Percentiles rank a stretch among this genome's conserved stretches.
phyloP scores from a whole-genome alignment of 2,888 invertebrate genomes.

The Drosophila aldrichi region DNA sequence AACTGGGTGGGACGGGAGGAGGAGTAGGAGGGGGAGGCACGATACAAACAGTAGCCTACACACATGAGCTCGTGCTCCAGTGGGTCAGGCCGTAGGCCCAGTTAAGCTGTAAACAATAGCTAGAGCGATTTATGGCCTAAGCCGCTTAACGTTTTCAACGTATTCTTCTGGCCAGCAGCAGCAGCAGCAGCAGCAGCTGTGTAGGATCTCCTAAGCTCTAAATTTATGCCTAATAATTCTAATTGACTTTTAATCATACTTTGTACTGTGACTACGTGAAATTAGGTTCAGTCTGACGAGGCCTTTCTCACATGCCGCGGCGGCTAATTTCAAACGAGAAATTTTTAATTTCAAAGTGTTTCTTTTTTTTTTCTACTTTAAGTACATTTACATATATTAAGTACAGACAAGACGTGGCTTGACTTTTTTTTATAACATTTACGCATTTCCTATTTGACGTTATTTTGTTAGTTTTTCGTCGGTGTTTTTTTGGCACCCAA shows the following conservation, averaged over 20 bases:
- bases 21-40: background rate
- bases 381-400: slow-evolving; percentile 48
- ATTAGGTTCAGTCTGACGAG: slow-evolving; percentile 10
- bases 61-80: slow-evolving; percentile 19
- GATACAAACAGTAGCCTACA: slow-evolving; percentile 34
- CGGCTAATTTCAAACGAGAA: slow-evolving; percentile 52
- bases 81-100: slow-evolving; percentile 38
- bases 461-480: slow-evolving; percentile 5
- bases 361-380: slow-evolving; percentile 15
- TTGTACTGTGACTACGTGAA: slow-evolving; percentile 14
- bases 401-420: background rate
- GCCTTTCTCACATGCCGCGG: slow-evolving; percentile 7
- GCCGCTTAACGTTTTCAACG: slow-evolving; percentile 45
- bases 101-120: slow-evolving; percentile 62
- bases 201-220: slow-evolving; percentile 17
- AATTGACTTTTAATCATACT: slow-evolving; percentile 57
- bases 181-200: background rate
- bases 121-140: slow-evolving; percentile 38
- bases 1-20: background rate
- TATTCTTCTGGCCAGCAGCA: background rate
- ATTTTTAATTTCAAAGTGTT: slow-evolving; percentile 12
- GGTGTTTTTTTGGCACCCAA: slow-evolving; percentile 49
- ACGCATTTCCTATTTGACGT: slow-evolving; percentile 35
- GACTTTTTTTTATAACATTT: slow-evolving; percentile 1
- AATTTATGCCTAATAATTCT: slow-evolving; percentile 59